phyloP scores from a whole-genome alignment of 2,797 vertebrate genomes.

The Discoglossus pictus region DNA sequence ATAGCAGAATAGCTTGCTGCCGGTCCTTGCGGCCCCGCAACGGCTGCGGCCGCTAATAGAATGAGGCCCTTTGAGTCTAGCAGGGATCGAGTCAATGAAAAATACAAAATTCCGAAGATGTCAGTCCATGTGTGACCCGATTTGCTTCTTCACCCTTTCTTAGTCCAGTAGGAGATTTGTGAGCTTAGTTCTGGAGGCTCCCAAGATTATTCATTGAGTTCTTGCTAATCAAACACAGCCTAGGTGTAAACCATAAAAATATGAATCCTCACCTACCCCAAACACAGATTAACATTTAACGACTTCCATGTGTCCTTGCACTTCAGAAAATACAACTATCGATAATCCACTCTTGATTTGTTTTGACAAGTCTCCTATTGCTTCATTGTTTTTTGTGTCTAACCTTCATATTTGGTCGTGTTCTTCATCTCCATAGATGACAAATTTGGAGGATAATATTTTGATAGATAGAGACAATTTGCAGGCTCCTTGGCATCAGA shows the following conservation, averaged over 20 bases:
- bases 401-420: slow-evolving; percentile 29
- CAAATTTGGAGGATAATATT: slow-evolving; percentile 22
- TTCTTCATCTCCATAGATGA: slow-evolving; percentile 21
- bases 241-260: background rate
- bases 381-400: background rate
- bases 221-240: background rate
- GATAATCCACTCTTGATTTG: slow-evolving; percentile 31
- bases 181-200: slow-evolving; percentile 11
- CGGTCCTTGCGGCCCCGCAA: too few species aligned
- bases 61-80: too few species aligned
- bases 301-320: slow-evolving; percentile 23
- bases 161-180: too few species aligned
- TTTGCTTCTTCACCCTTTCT: too few species aligned
- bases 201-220: background rate
- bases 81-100: too few species aligned
- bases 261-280: slow-evolving; percentile 4
- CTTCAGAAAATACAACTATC: slow-evolving; percentile 14
- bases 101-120: too few species aligned
- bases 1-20: too few species aligned
- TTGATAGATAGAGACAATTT: slow-evolving; percentile 34
- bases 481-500: slow-evolving; percentile 25
- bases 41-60: too few species aligned
- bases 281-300: slow-evolving; percentile 19
- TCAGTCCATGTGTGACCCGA: too few species aligned
- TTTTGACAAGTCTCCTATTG: slow-evolving; percentile 34